These are phyloP conservation scores for Casuarius casuarius DNA, from an alignment of 2,113 vertebrate species.

Conservation along the genomic window DNA sequence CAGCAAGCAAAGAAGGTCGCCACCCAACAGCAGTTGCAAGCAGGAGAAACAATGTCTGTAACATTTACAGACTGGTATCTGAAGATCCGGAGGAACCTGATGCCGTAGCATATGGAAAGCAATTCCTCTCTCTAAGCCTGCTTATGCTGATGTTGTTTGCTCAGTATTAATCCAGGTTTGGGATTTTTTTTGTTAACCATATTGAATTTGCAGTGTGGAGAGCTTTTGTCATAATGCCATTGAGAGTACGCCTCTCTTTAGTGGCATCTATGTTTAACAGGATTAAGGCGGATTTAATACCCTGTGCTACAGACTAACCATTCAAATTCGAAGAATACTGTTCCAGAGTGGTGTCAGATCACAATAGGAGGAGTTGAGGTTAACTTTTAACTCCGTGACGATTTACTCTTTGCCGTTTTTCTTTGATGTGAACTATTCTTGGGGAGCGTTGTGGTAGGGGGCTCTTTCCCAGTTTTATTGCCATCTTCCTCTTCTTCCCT, in stretches of 20 bases:
- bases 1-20: conserved; percentile 71
- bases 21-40: conserved; percentile 60
- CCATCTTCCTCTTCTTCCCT: conserved; percentile 16
- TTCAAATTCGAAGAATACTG: conserved; percentile 38
- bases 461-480: conserved; percentile 18
- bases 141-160: conserved; percentile 62
- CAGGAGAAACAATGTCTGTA: conserved; percentile 67
- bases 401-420: background rate
- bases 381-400: conserved; percentile 22
- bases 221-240: conserved; percentile 25
- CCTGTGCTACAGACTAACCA: conserved; percentile 11
- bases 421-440: conserved; percentile 47
- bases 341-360: conserved; percentile 52
- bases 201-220: conserved; percentile 21
- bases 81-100: conserved; percentile 30
- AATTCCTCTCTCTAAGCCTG: conserved; percentile 32
- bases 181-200: background rate
- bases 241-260: conserved; percentile 10
- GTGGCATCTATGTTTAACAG: conserved; percentile 50
- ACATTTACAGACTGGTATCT: conserved; percentile 58
- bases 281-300: conserved; percentile 63
- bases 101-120: conserved; percentile 50
- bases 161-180: conserved; percentile 52
- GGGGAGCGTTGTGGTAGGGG: background rate
- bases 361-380: conserved; percentile 40